These are phyloP conservation scores for Opisthocomus hoazin DNA, from an alignment of 2,113 vertebrate species.

Conservation along the genomic window DNA sequence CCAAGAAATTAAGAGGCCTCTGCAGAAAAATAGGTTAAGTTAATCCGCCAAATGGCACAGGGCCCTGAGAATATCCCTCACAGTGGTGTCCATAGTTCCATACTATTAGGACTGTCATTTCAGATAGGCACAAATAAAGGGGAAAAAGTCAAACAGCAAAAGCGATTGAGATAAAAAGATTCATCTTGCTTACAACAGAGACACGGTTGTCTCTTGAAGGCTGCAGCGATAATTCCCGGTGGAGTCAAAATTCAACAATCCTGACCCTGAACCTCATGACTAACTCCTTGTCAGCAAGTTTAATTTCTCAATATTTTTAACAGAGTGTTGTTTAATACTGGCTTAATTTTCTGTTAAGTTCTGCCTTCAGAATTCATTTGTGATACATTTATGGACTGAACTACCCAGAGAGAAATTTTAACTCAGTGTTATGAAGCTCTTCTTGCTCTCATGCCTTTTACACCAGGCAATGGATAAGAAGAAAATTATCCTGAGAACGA, in stretches of 20 bases:
- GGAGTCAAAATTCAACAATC: background rate
- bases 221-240: background rate
- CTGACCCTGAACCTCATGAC: rapidly evolving
- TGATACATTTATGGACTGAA: background rate
- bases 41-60: background rate
- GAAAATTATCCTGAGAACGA: background rate
- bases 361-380: background rate
- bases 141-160: background rate
- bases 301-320: background rate
- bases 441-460: background rate
- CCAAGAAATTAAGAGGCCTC: background rate
- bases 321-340: background rate
- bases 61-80: background rate
- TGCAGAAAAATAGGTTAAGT: background rate
- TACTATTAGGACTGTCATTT: background rate
- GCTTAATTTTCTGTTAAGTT: background rate
- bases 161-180: background rate
- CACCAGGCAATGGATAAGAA: background rate
- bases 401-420: background rate
- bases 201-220: background rate
- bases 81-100: rapidly evolving
- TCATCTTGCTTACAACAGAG: background rate
- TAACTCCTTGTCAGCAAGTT: background rate
- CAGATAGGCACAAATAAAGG: background rate
- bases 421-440: background rate